phyloP scores from a whole-genome alignment of 2,113 vertebrate genomes.

The Melanerpes aurifrons region DNA sequence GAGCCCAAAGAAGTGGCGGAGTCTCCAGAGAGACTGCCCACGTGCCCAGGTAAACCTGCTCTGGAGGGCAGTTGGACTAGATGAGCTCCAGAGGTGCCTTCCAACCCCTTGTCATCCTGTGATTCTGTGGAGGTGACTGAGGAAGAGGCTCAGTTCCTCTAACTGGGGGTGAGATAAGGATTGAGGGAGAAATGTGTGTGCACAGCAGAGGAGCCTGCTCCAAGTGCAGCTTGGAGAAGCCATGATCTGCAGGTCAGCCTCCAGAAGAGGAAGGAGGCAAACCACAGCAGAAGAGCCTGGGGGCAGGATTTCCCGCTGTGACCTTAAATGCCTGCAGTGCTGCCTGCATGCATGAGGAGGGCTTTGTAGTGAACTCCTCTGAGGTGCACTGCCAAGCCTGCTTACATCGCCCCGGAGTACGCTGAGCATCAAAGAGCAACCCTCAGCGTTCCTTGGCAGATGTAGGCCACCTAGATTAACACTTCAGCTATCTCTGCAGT shows the following conservation, averaged over 20 bases:
- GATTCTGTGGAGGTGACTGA: neutral
- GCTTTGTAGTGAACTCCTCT: constrained; percentile 15
- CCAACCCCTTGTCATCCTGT: too few relatives aligned
- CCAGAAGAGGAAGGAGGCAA: neutral
- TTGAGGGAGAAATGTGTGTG: neutral
- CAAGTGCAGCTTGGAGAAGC: neutral
- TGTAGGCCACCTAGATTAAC: constrained; percentile 58
- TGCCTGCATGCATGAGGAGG: neutral
- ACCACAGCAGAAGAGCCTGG: neutral
- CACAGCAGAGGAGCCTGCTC: neutral
- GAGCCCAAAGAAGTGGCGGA: too few relatives aligned
- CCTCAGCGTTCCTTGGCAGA: constrained; percentile 42
- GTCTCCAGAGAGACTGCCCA: too few relatives aligned
- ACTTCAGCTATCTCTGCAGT: constrained; percentile 1
- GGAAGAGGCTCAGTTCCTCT: neutral
- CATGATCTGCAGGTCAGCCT: neutral
- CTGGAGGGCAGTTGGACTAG: too few relatives aligned
- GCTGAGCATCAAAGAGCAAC: constrained; percentile 51
- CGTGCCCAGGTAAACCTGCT: too few relatives aligned
- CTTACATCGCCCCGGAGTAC: constrained; percentile 15
- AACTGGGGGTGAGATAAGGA: neutral
- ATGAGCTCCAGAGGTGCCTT: too few relatives aligned
- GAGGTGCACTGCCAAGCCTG: constrained; percentile 13
- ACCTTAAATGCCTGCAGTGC: neutral
- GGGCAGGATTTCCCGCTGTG: neutral